phyloP scores from a whole-genome alignment of 1,140 invertebrate species.

The Periplaneta americana region DNA sequence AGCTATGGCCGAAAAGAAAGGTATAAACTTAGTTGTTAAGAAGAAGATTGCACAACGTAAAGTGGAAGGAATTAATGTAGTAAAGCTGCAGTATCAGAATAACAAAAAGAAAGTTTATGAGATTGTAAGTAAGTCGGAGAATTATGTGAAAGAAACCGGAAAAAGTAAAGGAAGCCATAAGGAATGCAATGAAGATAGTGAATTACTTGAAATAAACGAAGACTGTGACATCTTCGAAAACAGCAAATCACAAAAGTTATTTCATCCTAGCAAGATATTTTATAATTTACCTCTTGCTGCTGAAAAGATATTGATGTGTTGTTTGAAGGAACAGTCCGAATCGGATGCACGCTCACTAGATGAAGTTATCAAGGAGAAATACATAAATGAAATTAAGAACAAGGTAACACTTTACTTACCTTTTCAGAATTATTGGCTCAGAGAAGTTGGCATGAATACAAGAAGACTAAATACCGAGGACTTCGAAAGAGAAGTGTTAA shows the following conservation, averaged over 20 bases:
- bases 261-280: background rate
- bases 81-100: background rate
- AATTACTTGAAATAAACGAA: too few species aligned
- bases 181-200: background rate
- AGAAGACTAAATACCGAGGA: background rate
- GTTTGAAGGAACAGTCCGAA: background rate
- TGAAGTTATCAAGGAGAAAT: background rate
- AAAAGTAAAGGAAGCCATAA: background rate
- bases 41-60: slow-evolving; percentile 28
- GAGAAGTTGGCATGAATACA: background rate
- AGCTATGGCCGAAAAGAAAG: slow-evolving; percentile 29
- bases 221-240: too few species aligned
- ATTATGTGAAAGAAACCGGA: background rate
- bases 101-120: background rate
- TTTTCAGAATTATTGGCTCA: background rate
- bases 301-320: background rate
- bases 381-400: background rate
- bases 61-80: slow-evolving; percentile 27
- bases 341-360: too few species aligned
- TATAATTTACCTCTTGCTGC: background rate
- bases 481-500: slow-evolving; percentile 29
- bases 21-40: slow-evolving; percentile 38
- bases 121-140: background rate
- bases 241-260: too few species aligned
- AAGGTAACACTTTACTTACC: background rate